Percentiles rank a stretch among this genome's conserved stretches.
Evolutionary conservation across 2,113 vertebrate species (phyloP).

Genomic region (Hemiscyllium ocellatum): DNA sequence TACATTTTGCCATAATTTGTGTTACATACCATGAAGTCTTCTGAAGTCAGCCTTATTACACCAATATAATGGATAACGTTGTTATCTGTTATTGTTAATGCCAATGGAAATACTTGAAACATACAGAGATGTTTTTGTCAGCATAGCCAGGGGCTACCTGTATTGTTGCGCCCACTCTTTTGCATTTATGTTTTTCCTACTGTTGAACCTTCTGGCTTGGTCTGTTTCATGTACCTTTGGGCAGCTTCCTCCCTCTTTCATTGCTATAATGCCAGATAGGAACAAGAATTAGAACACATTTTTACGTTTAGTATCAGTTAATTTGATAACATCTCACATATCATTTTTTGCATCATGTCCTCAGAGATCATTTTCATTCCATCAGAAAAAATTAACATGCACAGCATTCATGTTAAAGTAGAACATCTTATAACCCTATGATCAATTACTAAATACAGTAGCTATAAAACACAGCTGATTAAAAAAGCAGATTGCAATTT

Average conservation of each 20-base stretch:
- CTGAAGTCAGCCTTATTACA: neutral
- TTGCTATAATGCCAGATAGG: neutral
- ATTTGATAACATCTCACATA: neutral
- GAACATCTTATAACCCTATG: neutral
- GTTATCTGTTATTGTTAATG: neutral
- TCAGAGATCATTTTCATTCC: neutral
- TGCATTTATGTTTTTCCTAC: neutral
- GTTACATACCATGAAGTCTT: neutral
- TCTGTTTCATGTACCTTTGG: neutral
- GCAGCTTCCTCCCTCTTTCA: neutral
- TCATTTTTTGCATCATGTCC: neutral
- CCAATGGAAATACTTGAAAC: neutral
- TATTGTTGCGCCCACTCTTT: neutral
- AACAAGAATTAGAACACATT: neutral
- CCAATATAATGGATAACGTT: neutral
- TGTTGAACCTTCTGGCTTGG: neutral
- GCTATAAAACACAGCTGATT: neutral
- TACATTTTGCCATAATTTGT: neutral
- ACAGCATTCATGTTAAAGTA: neutral
- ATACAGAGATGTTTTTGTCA: neutral
- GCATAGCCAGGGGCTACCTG: neutral
- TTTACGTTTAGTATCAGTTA: neutral
- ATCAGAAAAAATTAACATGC: neutral
- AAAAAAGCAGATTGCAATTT: neutral
- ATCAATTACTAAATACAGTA: neutral